Evolutionary conservation across 2,797 vertebrate genomes (phyloP).

Genomic region (Coreius guichenoti): DNA sequence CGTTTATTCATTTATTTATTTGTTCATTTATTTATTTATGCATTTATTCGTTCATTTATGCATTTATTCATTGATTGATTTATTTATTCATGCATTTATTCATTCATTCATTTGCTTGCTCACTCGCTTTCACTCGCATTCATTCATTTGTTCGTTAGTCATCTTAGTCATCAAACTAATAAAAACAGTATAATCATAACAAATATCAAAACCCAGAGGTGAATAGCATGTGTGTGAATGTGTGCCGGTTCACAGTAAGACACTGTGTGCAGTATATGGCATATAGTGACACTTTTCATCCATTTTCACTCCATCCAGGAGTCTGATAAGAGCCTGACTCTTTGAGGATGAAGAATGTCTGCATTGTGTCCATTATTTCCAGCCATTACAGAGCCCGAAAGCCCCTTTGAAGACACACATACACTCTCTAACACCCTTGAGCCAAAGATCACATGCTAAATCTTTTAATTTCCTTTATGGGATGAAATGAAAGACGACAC

Average conservation of each 20-base stretch:
- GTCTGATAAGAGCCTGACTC: background rate
- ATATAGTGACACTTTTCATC: background rate
- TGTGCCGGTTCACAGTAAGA: background rate
- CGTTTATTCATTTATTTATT: no score
- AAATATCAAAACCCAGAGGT: no score
- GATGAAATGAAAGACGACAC: background rate
- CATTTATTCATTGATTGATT: no score
- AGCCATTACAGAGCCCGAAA: background rate
- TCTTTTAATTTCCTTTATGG: slow-evolving; percentile 18
- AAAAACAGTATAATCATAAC: no score
- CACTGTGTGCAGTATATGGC: background rate
- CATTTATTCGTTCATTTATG: no score
- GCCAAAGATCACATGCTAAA: slow-evolving; percentile 14
- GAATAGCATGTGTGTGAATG: background rate
- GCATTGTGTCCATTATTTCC: slow-evolving; percentile 12
- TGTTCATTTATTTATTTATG: no score
- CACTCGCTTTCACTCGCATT: no score
- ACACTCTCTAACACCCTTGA: background rate
- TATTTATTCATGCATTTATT: no score
- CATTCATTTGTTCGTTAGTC: no score
- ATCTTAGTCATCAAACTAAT: no score
- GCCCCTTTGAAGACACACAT: background rate
- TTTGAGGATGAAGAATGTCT: background rate
- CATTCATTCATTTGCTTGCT: no score
- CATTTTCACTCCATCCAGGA: slow-evolving; percentile 6